These are phyloP conservation scores for Eptatretus atami DNA, from an alignment of 2,797 vertebrate species.

Conservation along the genomic window DNA sequence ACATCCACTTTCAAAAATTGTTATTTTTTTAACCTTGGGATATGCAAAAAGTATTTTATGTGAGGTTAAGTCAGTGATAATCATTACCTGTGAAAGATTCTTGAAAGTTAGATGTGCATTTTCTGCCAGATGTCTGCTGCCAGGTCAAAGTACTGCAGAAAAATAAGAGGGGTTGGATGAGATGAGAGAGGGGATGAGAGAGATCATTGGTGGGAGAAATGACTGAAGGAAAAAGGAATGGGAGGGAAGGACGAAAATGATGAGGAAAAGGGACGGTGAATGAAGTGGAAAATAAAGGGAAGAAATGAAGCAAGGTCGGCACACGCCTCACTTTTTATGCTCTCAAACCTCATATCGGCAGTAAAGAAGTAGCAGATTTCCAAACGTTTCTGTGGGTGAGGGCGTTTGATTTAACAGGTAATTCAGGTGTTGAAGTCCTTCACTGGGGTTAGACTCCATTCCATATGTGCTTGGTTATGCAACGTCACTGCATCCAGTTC, in stretches of 20 bases:
- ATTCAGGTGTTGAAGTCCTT: slow-evolving; percentile 69
- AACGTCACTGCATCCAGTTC: slow-evolving; percentile 69
- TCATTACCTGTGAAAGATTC: slow-evolving; percentile 37
- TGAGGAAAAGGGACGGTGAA: background rate
- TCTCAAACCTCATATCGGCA: slow-evolving; percentile 43
- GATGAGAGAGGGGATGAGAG: background rate
- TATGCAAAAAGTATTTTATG: too few species aligned
- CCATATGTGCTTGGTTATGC: slow-evolving; percentile 75
- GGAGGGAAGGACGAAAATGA: background rate
- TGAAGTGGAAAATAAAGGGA: too few species aligned
- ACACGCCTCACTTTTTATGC: background rate
- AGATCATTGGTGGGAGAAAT: background rate
- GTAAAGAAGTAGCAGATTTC: slow-evolving; percentile 63
- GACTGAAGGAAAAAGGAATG: background rate
- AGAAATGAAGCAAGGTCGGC: too few species aligned
- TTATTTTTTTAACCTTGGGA: too few species aligned
- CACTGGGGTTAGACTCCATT: slow-evolving; percentile 52
- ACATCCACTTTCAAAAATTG: too few species aligned
- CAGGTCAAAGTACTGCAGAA: slow-evolving; percentile 45
- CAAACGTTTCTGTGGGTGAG: slow-evolving; percentile 63
- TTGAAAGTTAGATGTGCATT: slow-evolving; percentile 75
- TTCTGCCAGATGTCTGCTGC: slow-evolving; percentile 78
- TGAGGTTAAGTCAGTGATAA: background rate
- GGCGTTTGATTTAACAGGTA: slow-evolving; percentile 68
- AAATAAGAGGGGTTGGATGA: slow-evolving; percentile 2